phyloP scores from a whole-genome alignment of 1,140 invertebrate genomes.

The Drosophila truncata region DNA sequence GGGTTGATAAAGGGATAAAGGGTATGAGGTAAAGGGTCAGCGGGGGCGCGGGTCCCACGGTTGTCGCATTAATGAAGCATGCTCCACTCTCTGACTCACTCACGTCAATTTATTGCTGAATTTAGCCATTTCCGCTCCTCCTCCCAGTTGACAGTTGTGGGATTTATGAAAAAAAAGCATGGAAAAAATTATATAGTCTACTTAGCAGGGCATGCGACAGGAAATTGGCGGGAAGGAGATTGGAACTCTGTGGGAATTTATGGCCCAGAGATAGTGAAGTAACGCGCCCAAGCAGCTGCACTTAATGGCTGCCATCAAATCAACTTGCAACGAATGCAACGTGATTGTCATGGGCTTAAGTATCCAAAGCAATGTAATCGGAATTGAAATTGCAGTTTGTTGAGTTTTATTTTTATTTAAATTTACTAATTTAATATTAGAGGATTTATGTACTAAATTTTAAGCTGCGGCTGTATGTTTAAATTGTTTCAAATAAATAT shows the following conservation, averaged over 20 bases:
- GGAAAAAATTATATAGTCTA: constrained; percentile 32
- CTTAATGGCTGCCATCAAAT: constrained; percentile 57
- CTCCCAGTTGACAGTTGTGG: constrained; percentile 55
- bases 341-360: constrained; percentile 33
- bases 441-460: too few species aligned
- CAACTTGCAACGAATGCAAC: constrained; percentile 38
- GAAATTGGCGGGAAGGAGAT: constrained; percentile 6
- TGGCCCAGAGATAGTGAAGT: constrained; percentile 35
- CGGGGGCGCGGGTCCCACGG: constrained; percentile 6
- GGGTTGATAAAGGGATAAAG: background rate
- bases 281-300: constrained; percentile 48
- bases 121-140: constrained; percentile 30
- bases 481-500: too few species aligned
- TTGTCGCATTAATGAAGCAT: constrained; percentile 72
- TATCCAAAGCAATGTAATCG: constrained; percentile 1
- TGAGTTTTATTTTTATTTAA: too few species aligned
- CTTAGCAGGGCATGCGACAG: constrained; percentile 40
- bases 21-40: background rate
- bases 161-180: constrained; percentile 44
- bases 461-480: too few species aligned
- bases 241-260: constrained; percentile 39
- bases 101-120: constrained; percentile 67
- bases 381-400: background rate
- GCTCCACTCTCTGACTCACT: constrained; percentile 29
- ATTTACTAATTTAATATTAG: too few species aligned